Base-by-base conservation (phyloP, 2,888 invertebrate genomes). In the Coremacera marginata region DNA sequence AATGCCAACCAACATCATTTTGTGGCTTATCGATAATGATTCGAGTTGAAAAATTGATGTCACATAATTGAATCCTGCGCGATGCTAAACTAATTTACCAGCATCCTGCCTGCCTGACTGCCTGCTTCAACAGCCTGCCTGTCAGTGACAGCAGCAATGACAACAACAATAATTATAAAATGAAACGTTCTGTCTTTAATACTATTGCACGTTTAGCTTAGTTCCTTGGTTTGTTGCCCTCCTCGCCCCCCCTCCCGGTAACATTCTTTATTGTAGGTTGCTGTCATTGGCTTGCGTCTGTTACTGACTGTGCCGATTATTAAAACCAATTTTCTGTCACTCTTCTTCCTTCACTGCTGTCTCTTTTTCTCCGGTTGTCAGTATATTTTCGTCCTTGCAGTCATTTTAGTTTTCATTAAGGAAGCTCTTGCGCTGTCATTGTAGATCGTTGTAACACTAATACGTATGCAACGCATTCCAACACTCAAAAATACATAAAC, bases 11-110 rank as follows among this genome's bases (percentile, higher is more conserved):
- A 37, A n/a, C 37, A 44, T 85, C 85, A 84, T 86, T 44, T 44
- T 85, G 86, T 85, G 84, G 86, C 86, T 84, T 85, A 84, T 84
- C 84, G 84, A 85, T 85, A 85, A 84, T 85, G 86, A 85, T 85
- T 85, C 83, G 84, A 84, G 85, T 63, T 62, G 62, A 27, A 22
- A 63, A 73, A 63, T 85, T 84, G 83, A 85, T 82, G 84, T 85
- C 84, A 84, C 86, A 84, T 86, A 84, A 84, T 84, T 84, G 85
- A 84, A 84, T 84, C 85, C 83, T 84, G 84, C 55, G 70, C 27
- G 70, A 2, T 9, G 52, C n/a, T 16, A 19, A 31, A 51, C 70
- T 52, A 70, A 70, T 70, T 70, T 70, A n/a, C 70, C 55, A 37
- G 70, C 25, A 68, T 68, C 51, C 68, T 22, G 68, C 49, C 67